Percentiles rank a stretch among this genome's conserved stretches.
Evolutionary conservation across 2,888 invertebrate genomes (phyloP).

Genomic region (Dryocosmus kuriphilus): DNA sequence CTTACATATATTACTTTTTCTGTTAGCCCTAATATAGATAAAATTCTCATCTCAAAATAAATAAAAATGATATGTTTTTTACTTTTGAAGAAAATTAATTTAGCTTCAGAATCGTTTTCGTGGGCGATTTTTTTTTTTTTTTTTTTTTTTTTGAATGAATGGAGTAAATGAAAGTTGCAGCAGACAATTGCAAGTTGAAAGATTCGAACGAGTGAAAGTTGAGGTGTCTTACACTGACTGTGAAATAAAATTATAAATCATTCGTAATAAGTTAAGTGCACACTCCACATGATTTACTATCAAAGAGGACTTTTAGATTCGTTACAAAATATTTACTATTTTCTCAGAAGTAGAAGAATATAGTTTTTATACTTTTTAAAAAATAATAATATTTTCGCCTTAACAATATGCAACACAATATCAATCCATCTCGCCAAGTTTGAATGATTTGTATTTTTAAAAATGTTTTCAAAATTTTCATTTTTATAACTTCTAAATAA

Average conservation of each 20-base stretch:
- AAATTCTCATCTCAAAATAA: no score
- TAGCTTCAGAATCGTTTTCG: not conserved
- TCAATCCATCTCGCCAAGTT: no score
- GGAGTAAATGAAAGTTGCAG: constrained; percentile 9
- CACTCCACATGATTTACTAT: not conserved
- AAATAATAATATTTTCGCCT: no score
- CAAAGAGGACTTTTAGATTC: not conserved
- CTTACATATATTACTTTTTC: no score
- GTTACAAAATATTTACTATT: not conserved
- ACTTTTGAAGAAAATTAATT: not conserved
- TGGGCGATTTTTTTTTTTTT: not conserved
- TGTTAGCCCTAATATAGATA: no score
- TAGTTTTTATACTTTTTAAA: no score
- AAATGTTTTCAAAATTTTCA: no score
- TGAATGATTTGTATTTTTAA: no score
- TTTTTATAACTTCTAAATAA: no score
- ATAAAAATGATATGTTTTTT: not conserved
- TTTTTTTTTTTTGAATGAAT: no score
- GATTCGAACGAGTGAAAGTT: constrained; percentile 33
- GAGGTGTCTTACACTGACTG: not conserved
- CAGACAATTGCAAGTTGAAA: not conserved
- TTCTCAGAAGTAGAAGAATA: not conserved
- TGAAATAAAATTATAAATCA: constrained; percentile 25
- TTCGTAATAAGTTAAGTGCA: not conserved
- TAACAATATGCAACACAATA: no score